phyloP scores from a whole-genome alignment of 2,797 vertebrate species.

The Erpetoichthys calabaricus region DNA sequence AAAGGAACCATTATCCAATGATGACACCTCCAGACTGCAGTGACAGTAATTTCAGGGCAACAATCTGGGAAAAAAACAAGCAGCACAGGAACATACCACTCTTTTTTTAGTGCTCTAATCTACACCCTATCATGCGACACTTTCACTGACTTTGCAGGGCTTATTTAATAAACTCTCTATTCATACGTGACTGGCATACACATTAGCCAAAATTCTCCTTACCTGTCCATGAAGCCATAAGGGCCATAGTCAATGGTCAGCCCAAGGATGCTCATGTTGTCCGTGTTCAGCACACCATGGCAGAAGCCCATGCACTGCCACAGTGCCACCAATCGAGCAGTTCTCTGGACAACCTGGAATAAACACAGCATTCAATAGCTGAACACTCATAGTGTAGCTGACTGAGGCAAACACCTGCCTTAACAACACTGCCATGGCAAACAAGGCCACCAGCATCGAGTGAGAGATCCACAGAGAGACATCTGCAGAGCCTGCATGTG shows the following conservation, averaged over 20 bases:
- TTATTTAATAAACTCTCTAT: background rate
- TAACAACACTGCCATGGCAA: too few species aligned
- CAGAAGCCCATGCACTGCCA: constrained; percentile 97
- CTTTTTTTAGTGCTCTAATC: too few species aligned
- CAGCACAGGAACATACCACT: background rate
- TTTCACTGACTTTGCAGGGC: too few species aligned
- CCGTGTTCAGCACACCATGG: constrained; percentile 91
- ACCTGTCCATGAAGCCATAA: constrained; percentile 95
- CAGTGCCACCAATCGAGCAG: constrained; percentile 74
- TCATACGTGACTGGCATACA: background rate
- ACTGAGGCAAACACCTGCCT: too few species aligned
- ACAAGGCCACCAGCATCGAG: too few species aligned
- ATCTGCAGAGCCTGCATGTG: too few species aligned
- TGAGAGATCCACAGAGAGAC: too few species aligned
- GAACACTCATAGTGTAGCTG: too few species aligned
- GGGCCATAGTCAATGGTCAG: constrained; percentile 92
- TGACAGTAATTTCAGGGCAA: too few species aligned
- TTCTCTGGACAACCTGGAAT: constrained; percentile 62
- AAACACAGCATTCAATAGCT: background rate
- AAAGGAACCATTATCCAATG: rapidly evolving
- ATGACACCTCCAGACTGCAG: background rate
- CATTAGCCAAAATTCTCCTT: constrained; percentile 9
- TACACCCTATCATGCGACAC: too few species aligned
- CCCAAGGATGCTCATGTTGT: constrained; percentile 94
- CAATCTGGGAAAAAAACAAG: too few species aligned